Evolutionary conservation across 35 echinoderm and acorn worm genomes (phyloP), one percentile per base, ranked within the genome.

Genomic region (Stichopus chloronotus): DNA sequence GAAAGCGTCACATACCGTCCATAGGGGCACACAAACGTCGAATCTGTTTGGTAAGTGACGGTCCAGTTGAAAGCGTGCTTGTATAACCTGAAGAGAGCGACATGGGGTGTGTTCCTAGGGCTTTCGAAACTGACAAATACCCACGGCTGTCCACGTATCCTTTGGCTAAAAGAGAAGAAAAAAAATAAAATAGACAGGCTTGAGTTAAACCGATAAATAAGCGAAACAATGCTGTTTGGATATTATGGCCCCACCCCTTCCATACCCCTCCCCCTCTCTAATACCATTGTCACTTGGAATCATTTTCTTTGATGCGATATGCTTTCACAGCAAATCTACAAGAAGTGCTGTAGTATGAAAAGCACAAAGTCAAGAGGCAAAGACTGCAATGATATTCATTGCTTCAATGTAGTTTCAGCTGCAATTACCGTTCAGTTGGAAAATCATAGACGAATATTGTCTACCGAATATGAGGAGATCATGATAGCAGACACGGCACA

Each of bases 31-130:
- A 53, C 14, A 53, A 91, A 25, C 17, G 54, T 58, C 2, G 90
- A 91, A 65, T 91, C 76, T 7, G 53, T 56, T 5, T 56, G 69
- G 24, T 91, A 91, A 43, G 90, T 91, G 5, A 58, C 12, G 11
- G 72, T 56, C 90, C 90, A 91, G 53, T 91, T 91, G 25, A 89
- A 89, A 16, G 25, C 52, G 55, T 25, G 24, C 19, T 58, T 85
- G 57, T 60, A 24, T 19, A 89, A 24, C 4, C 25, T 19, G 0
- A 19, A 24, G 14, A 71, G 9, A 52, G 57, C 9, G 59, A 65
- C 9, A 58, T 25, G 55, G 4, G 52, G 22, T 7, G 87, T 89
- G 60, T 89, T 65, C 25, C 58, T 63, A 4, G 87, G 87, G 7
- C 87, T 89, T 43, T 89, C 87, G 60, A 22, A 74, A 13, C 60